phyloP scores from a whole-genome alignment of 1,140 invertebrate genomes.

The Chrysomallon squamiferum region DNA sequence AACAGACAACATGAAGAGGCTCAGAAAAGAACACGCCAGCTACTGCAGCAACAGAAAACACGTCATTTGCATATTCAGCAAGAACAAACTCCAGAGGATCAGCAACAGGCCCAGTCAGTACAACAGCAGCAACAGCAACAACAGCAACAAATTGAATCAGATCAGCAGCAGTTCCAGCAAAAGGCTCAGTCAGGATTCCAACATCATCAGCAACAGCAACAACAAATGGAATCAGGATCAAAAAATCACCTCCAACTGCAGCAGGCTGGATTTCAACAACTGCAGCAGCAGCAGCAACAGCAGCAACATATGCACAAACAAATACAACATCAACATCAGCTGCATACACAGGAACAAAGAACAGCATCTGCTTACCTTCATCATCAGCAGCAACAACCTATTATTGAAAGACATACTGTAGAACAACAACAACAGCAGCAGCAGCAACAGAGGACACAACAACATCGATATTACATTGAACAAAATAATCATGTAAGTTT shows the following conservation, averaged over 20 bases:
- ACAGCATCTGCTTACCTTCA: slow-evolving; percentile 1
- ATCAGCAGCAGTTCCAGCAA: slow-evolving; percentile 7
- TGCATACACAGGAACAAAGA: slow-evolving; percentile 13
- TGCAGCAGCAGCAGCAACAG: slow-evolving; percentile 12
- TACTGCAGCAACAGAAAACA: slow-evolving; percentile 34
- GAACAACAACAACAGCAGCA: too few relatives aligned
- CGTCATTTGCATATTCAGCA: slow-evolving; percentile 27
- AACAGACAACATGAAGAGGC: slow-evolving; percentile 53
- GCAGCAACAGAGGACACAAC: too few relatives aligned
- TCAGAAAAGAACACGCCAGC: slow-evolving; percentile 35
- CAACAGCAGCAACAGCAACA: not conserved
- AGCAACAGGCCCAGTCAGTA: too few relatives aligned
- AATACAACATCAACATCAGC: not conserved
- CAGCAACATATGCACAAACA: slow-evolving; percentile 1
- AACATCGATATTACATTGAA: too few relatives aligned
- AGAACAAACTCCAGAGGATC: slow-evolving; percentile 6
- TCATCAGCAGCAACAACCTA: not conserved
- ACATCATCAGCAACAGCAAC: not conserved
- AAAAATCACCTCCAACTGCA: slow-evolving; percentile 10
- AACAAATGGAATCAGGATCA: not conserved
- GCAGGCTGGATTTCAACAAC: not conserved
- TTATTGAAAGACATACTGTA: too few relatives aligned
- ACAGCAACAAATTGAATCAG: not conserved
- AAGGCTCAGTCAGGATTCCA: not conserved
- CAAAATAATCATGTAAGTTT: not conserved